Percentiles rank a stretch among this genome's conserved stretches.
Conservation (phyloP, 2,113 vertebrate genomes). For the Anthoscopus minutus region DNA sequence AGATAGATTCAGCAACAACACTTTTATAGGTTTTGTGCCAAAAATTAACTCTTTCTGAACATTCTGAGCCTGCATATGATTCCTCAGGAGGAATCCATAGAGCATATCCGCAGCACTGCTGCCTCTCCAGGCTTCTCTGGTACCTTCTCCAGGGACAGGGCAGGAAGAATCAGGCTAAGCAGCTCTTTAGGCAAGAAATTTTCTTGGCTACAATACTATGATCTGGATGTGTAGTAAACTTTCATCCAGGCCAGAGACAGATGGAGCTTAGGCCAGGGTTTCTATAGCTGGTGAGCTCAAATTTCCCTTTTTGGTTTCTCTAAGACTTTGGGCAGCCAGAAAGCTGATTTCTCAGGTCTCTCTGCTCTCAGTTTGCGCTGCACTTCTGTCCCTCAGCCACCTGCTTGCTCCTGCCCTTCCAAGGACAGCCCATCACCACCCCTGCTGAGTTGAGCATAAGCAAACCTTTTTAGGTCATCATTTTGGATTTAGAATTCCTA, state of each 20-base stretch:
- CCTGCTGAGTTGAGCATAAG: not conserved
- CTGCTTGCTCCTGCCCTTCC: rapidly evolving
- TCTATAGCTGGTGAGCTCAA: not conserved
- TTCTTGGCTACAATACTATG: not conserved
- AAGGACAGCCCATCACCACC: not conserved
- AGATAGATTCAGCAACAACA: not conserved
- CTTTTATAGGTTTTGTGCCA: not conserved
- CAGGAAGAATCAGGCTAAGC: not conserved
- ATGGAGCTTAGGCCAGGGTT: not conserved
- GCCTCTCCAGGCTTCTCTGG: not conserved
- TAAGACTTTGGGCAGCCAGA: not conserved
- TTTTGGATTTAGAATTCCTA: not conserved
- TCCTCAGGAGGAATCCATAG: not conserved
- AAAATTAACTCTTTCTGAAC: not conserved
- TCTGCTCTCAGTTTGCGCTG: not conserved
- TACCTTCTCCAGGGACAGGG: not conserved
- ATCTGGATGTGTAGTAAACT: not conserved
- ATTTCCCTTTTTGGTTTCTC: not conserved
- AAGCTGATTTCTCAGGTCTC: not conserved
- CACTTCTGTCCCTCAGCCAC: not conserved
- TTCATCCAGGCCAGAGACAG: not conserved
- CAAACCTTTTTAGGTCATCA: not conserved
- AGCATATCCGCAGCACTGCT: not conserved
- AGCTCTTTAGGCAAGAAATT: not conserved
- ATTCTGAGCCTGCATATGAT: not conserved